Percentiles rank a stretch among this genome's conserved stretches.
Evolutionary conservation across 2,888 invertebrate species (phyloP).

Genomic region (Melikaiella ostensackeni): DNA sequence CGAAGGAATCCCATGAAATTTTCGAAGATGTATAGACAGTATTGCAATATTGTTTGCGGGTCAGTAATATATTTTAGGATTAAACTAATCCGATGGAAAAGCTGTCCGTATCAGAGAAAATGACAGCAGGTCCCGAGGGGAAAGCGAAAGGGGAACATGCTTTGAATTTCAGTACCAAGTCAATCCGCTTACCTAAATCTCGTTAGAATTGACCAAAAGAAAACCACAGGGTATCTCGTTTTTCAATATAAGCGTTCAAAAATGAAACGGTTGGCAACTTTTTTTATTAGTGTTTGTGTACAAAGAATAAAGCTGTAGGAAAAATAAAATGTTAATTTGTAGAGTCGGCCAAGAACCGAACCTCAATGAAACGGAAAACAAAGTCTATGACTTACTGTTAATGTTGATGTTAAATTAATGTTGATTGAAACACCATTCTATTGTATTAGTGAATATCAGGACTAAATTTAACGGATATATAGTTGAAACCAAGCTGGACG

Average conservation of each 20-base stretch:
- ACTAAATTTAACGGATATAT: no score
- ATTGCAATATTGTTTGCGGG: neutral
- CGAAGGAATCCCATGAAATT: neutral
- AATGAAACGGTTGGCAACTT: slow-evolving; percentile 17
- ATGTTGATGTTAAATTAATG: no score
- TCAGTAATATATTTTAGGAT: slow-evolving; percentile 51
- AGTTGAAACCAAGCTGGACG: no score
- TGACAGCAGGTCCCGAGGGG: slow-evolving; percentile 55
- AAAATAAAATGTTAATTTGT: no score
- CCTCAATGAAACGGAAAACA: no score
- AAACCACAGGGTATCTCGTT: slow-evolving; percentile 42
- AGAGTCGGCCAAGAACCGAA: no score
- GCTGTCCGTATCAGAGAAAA: slow-evolving; percentile 53
- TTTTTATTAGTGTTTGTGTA: slow-evolving; percentile 7
- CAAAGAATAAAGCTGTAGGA: neutral
- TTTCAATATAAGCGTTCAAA: slow-evolving; percentile 6
- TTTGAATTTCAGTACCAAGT: slow-evolving; percentile 56
- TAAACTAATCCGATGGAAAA: slow-evolving; percentile 63
- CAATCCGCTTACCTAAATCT: slow-evolving; percentile 68
- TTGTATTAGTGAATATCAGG: no score
- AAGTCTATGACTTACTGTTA: no score
- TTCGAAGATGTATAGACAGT: neutral
- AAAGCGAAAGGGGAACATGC: slow-evolving; percentile 45
- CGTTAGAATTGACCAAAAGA: slow-evolving; percentile 60
- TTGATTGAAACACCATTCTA: no score